phyloP scores from a whole-genome alignment of 2,797 vertebrate species.

The Kryptopterus vitreolus region DNA sequence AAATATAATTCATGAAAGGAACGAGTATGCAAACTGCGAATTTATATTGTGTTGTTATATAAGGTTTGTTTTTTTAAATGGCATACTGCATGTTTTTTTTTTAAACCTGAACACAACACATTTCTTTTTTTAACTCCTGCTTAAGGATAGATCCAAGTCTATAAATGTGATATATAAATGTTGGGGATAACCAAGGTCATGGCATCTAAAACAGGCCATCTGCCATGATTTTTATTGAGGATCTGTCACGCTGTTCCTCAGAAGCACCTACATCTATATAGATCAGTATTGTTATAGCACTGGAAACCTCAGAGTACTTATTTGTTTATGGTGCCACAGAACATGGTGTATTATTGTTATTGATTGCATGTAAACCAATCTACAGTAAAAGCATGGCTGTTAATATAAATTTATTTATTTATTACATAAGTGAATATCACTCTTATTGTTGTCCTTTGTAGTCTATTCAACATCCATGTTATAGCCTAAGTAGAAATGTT shows the following conservation, averaged over 20 bases:
- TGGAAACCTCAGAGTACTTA: neutral
- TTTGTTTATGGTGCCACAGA: neutral
- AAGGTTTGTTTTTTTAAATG: neutral
- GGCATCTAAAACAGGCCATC: slow-evolving; percentile 85
- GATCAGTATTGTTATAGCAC: slow-evolving; percentile 65
- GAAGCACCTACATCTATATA: slow-evolving; percentile 55
- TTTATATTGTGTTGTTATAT: neutral
- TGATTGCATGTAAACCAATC: neutral
- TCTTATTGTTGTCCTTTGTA: slow-evolving; percentile 56
- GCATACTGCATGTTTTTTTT: no score
- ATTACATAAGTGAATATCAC: slow-evolving; percentile 43
- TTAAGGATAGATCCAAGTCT: neutral
- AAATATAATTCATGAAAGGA: neutral
- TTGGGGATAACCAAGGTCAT: slow-evolving; percentile 91
- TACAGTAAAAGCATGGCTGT: neutral
- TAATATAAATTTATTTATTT: slow-evolving; percentile 37
- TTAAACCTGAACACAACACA: neutral
- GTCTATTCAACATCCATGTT: slow-evolving; percentile 59
- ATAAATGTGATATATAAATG: slow-evolving; percentile 59
- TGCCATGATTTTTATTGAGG: slow-evolving; percentile 87
- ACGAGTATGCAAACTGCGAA: neutral
- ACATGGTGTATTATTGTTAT: neutral
- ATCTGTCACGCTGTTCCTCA: slow-evolving; percentile 83
- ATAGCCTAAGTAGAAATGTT: slow-evolving; percentile 70
- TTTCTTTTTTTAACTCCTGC: neutral